Evolutionary conservation across 2,888 invertebrate species (phyloP), one percentile per base, ranked within the genome.

Genomic region (Chorisops tibialis): DNA sequence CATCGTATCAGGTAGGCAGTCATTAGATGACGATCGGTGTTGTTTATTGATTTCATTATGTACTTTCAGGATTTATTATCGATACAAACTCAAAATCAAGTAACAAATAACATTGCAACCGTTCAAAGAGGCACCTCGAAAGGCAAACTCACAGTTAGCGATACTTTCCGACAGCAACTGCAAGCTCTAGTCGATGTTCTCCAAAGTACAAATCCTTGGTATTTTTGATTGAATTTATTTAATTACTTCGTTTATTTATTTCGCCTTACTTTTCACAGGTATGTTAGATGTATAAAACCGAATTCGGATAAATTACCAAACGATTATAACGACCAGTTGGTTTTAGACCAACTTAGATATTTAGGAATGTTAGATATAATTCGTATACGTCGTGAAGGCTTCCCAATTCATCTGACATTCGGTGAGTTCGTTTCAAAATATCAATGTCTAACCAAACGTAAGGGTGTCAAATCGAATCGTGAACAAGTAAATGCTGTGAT

Each of bases 311-410:
- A 95, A 76, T 82, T 85, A 59, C 85, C 92, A 0, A 86, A 92
- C 71, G 84, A 86, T 71, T 95, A 89, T 78, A 88, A 88, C 74
- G 87, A 88, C 62, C 84, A 85, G 60, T 80, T 94, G 62, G 94
- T 95, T 1, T 79, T 91, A 68, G 93, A 93, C 72, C 95, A 95
- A 77, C 80, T 95, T 52, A 87, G 88, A 71, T 95, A 95, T 80
- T 82, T 95, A 65, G 95, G 94, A 64, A 94, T 95, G 93, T 82
- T 93, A 74, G 94, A 95, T 76, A 94, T 95, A 68, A 94, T 95
- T 69, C 83, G 93, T 66, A 95, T 95, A 67, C 81, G 94, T 4
- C 88, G 91, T 70, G 93, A 94, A 75, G 94, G 94, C 3, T 95
- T 87, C 78, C 94, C 94, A 0, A 86, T 93, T 67, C 94, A 95